phyloP scores from a whole-genome alignment of 2,113 vertebrate species.

The Probosciger aterrimus region DNA sequence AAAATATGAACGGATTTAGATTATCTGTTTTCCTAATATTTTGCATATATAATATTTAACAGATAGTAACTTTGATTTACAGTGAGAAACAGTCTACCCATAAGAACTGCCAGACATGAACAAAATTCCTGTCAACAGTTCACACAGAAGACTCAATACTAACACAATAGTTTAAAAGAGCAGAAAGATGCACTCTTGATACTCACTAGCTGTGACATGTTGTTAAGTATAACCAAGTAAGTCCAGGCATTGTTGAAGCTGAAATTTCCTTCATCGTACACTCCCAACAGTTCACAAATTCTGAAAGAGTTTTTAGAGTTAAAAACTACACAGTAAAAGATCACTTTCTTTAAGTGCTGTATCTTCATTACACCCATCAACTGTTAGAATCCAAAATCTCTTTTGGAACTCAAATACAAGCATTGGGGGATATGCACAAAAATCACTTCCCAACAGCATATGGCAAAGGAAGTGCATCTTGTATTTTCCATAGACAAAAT shows the following conservation, averaged over 20 bases:
- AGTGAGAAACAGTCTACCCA: neutral
- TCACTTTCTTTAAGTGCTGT: neutral
- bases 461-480: neutral
- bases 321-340: neutral
- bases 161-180: neutral
- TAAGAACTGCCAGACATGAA: neutral
- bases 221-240: slow-evolving; percentile 96
- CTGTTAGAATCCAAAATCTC: neutral
- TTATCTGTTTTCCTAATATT: neutral
- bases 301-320: slow-evolving; percentile 67
- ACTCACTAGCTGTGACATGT: slow-evolving; percentile 94
- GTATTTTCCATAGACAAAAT: neutral
- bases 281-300: slow-evolving; percentile 87
- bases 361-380: neutral
- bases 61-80: neutral
- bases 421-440: neutral
- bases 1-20: neutral
- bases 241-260: slow-evolving; percentile 97
- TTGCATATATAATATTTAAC: neutral
- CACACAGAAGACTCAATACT: neutral
- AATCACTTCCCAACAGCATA: neutral
- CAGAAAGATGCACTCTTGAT: neutral
- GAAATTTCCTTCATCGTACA: slow-evolving; percentile 97
- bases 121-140: neutral
- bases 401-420: neutral